A percentile compares a stretch with the other conserved stretches of the same genome.
Conservation (phyloP, 2,797 vertebrate genomes). For the Champsocephalus esox region DNA sequence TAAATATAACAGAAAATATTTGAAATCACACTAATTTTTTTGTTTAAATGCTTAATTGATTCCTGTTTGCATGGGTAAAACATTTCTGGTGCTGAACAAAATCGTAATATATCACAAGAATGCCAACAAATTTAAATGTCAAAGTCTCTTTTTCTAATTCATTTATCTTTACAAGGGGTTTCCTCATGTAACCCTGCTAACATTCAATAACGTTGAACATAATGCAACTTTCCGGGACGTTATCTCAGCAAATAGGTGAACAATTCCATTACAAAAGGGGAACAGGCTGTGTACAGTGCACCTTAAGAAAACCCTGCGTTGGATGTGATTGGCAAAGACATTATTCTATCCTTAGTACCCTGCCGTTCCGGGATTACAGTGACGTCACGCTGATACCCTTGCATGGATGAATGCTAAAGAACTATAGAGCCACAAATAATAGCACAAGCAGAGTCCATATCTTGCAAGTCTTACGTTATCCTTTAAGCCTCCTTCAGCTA, state of each 20-base stretch:
- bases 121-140: background rate
- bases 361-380: slow-evolving; percentile 93
- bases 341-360: slow-evolving; percentile 88
- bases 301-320: slow-evolving; percentile 84
- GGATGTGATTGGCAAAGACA: slow-evolving; percentile 90
- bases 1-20: background rate
- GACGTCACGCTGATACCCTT: slow-evolving; percentile 96
- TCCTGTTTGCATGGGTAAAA: slow-evolving; percentile 7
- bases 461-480: slow-evolving; percentile 92
- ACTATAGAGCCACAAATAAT: slow-evolving; percentile 95
- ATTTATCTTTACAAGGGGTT: slow-evolving; percentile 40
- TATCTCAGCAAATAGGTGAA: slow-evolving; percentile 49
- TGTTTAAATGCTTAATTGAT: slow-evolving; percentile 2
- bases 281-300: slow-evolving; percentile 80
- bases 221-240: slow-evolving; percentile 19
- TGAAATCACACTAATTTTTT: background rate
- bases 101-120: slow-evolving; percentile 4
- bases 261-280: slow-evolving; percentile 63
- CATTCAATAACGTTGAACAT: slow-evolving; percentile 26
- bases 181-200: slow-evolving; percentile 14
- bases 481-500: slow-evolving; percentile 90
- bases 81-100: background rate
- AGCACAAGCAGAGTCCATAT: slow-evolving; percentile 92
- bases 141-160: slow-evolving; percentile 1
- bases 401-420: slow-evolving; percentile 93